These are phyloP conservation scores for Calidris pygmaea DNA, from an alignment of 2,113 vertebrate genomes.

Conservation along the genomic window DNA sequence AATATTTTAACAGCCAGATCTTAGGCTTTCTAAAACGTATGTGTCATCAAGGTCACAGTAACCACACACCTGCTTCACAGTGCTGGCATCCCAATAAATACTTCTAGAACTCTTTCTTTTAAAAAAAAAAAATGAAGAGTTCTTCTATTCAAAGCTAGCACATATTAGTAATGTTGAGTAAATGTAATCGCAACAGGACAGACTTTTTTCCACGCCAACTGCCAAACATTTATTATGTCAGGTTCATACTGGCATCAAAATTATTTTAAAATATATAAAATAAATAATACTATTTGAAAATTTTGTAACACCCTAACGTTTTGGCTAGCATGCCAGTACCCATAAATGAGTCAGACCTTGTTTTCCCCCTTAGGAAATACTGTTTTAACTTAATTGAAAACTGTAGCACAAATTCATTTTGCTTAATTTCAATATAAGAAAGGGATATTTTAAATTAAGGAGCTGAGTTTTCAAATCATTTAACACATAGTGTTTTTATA, in stretches of 20 bases:
- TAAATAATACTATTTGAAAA: neutral
- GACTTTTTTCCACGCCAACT: neutral
- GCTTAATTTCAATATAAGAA: neutral
- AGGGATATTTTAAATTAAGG: neutral
- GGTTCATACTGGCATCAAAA: conserved; percentile 3
- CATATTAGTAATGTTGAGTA: neutral
- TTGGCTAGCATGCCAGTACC: neutral
- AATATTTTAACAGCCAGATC: neutral
- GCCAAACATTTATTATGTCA: neutral
- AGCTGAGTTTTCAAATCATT: neutral
- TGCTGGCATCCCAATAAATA: neutral
- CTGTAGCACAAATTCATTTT: neutral
- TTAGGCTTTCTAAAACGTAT: neutral
- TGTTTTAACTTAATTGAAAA: neutral
- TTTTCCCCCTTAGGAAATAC: neutral
- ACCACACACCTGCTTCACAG: neutral
- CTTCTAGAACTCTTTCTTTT: neutral
- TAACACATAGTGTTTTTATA: neutral
- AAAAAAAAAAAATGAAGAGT: neutral
- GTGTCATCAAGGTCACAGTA: neutral
- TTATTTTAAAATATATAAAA: conserved; percentile 2
- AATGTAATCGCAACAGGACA: neutral
- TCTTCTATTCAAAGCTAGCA: neutral
- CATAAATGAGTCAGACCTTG: conserved; percentile 40
- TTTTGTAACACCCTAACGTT: neutral